Percentiles rank a stretch among this genome's conserved stretches.
Evolutionary conservation across 2,113 vertebrate genomes (phyloP).

Genomic region (Pogona vitticeps): DNA sequence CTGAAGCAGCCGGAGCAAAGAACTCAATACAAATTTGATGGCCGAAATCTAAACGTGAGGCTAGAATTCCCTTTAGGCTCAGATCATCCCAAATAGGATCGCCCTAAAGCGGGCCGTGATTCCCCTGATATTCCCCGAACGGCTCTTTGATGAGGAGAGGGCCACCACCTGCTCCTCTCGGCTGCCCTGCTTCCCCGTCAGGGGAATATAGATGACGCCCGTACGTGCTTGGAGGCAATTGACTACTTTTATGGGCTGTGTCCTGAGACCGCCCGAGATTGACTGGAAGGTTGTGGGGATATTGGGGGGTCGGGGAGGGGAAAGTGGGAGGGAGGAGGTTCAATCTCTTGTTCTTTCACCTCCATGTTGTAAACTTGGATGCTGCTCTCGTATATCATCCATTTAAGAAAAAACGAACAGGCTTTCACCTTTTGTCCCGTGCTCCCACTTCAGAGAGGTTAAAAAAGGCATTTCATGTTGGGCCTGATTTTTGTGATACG

Average conservation of each 20-base stretch:
- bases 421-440: too few relatives aligned
- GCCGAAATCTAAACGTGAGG: neutral
- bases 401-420: too few relatives aligned
- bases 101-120: neutral
- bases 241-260: slow-evolving; percentile 10
- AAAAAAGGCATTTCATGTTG: too few relatives aligned
- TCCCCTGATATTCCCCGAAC: neutral
- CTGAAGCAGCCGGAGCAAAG: neutral
- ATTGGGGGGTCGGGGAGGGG: neutral
- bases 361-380: too few relatives aligned
- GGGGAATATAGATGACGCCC: slow-evolving; percentile 27
- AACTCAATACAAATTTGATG: neutral
- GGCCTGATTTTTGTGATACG: too few relatives aligned
- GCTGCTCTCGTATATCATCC: too few relatives aligned
- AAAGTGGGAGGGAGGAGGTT: too few relatives aligned
- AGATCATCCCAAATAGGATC: slow-evolving; percentile 11
- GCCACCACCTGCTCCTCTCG: slow-evolving; percentile 34
- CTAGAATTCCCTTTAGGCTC: neutral
- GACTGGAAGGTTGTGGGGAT: neutral
- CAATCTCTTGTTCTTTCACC: neutral
- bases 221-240: slow-evolving; percentile 37
- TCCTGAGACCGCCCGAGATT: neutral
- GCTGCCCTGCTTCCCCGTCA: neutral
- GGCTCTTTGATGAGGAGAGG: slow-evolving; percentile 12
- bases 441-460: too few relatives aligned